Conservation (phyloP, 2,797 vertebrate species). For the Xyrichtys novacula region DNA sequence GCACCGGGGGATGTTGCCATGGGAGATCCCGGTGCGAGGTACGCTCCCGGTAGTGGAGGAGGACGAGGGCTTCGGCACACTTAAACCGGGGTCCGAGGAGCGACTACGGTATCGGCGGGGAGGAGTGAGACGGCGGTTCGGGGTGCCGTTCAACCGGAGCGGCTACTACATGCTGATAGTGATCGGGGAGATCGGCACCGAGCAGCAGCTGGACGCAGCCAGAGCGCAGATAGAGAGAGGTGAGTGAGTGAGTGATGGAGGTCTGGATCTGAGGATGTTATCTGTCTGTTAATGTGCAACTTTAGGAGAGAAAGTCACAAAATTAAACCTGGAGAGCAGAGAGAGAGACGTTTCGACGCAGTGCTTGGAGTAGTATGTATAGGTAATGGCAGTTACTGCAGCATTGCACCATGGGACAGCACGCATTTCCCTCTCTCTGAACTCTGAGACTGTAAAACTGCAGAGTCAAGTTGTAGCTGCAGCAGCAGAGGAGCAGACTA, state of each 20-base stretch:
- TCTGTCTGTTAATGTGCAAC: neutral
- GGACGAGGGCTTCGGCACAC: conserved; percentile 68
- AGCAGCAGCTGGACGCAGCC: conserved; percentile 89
- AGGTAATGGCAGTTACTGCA: conserved; percentile 63
- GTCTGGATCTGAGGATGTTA: neutral
- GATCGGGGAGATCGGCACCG: conserved; percentile 91
- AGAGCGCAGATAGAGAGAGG: conserved; percentile 90
- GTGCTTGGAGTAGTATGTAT: conserved; percentile 32
- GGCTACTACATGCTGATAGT: conserved; percentile 90
- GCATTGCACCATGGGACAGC: conserved; percentile 72
- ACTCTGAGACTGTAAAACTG: conserved; percentile 12
- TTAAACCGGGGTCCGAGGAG: conserved; percentile 65
- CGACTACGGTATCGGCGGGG: conserved; percentile 75
- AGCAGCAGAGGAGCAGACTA: conserved; percentile 17
- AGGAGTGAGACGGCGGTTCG: conserved; percentile 66
- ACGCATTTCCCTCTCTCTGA: conserved; percentile 21
- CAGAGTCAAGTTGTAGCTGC: conserved; percentile 33
- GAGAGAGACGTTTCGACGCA: conserved; percentile 58
- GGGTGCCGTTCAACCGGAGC: conserved; percentile 80
- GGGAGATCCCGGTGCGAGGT: conserved; percentile 88
- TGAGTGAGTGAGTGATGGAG: conserved; percentile 77
- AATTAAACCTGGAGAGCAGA: neutral
- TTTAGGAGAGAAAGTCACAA: neutral
- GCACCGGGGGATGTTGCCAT: conserved; percentile 87
- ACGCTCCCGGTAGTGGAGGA: conserved; percentile 81